Percentiles rank a stretch among this genome's conserved stretches.
Conservation (phyloP, 2,113 vertebrate species). For the Perognathus longimembris region DNA sequence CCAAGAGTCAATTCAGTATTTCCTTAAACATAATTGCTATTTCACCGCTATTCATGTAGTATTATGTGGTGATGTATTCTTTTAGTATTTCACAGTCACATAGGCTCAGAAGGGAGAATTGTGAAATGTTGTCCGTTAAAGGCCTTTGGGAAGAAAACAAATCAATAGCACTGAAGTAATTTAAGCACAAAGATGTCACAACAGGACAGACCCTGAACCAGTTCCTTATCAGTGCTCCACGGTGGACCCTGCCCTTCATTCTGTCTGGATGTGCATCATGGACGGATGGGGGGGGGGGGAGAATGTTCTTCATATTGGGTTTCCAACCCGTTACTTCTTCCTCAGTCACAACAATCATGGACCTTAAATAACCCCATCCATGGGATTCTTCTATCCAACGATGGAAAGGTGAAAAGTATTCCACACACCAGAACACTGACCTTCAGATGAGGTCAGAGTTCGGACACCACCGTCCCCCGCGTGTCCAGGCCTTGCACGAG, state of each 20-base stretch:
- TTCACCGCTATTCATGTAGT: neutral
- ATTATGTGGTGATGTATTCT: neutral
- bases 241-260: neutral
- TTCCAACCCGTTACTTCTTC: neutral
- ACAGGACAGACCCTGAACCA: neutral
- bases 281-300: neutral
- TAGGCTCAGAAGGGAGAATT: too few relatives aligned
- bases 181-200: neutral
- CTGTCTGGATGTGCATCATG: neutral
- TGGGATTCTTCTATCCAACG: neutral
- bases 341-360: neutral
- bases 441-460: neutral
- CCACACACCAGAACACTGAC: neutral
- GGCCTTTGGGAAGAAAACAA: too few relatives aligned
- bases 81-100: too few relatives aligned
- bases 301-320: neutral
- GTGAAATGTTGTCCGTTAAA: too few relatives aligned
- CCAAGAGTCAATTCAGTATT: neutral
- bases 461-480: too few relatives aligned
- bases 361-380: neutral
- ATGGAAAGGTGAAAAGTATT: too few relatives aligned
- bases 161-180: too few relatives aligned
- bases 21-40: neutral
- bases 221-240: too few relatives aligned
- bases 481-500: too few relatives aligned